Conservation (phyloP, 2,113 vertebrate genomes). For the Rhea pennata region DNA sequence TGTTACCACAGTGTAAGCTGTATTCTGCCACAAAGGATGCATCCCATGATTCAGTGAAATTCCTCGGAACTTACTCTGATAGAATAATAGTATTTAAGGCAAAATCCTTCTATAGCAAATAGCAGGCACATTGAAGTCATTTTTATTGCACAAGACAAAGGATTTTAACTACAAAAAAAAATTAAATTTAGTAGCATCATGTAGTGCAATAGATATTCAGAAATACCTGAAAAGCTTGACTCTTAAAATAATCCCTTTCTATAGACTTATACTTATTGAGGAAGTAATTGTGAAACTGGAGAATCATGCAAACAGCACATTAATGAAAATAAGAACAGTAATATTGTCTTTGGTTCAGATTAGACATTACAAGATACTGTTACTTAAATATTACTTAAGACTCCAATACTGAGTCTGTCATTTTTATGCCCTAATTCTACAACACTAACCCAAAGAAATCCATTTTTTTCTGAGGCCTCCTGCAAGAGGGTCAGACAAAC, state of each 20-base stretch:
- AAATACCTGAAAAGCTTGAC: neutral
- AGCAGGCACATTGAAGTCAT: neutral
- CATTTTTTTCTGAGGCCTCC: neutral
- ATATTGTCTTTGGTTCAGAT: neutral
- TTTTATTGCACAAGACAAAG: neutral
- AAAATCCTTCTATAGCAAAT: neutral
- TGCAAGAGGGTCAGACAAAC: slow-evolving; percentile 17
- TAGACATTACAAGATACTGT: neutral
- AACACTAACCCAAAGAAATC: neutral
- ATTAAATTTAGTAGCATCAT: neutral
- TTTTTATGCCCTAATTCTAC: slow-evolving; percentile 23
- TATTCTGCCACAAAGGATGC: neutral
- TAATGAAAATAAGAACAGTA: neutral
- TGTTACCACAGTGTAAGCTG: neutral
- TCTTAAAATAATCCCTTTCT: neutral
- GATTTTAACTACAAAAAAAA: neutral
- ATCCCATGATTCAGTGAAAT: neutral
- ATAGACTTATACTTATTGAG: neutral
- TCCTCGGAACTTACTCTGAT: neutral
- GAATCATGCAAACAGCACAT: neutral
- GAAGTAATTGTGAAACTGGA: neutral
- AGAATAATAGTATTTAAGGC: neutral
- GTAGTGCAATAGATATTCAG: neutral
- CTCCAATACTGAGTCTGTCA: neutral
- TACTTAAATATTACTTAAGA: slow-evolving; percentile 9